Evolutionary conservation across 53 echinoderm and acorn worm species (phyloP).

Genomic region (Glandiceps talaboti): DNA sequence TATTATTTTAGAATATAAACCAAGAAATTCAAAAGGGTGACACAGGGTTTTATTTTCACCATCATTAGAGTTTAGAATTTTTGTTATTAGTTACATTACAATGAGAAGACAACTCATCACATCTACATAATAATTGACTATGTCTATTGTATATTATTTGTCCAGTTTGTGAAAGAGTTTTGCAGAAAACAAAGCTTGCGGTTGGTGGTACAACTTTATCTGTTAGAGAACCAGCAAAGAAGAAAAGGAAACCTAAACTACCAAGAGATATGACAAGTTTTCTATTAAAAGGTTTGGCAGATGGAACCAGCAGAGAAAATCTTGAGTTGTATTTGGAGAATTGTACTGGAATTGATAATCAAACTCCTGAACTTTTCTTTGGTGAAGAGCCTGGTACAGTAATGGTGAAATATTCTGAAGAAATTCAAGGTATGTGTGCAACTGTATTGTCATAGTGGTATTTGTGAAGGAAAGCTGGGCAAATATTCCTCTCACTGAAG

Average conservation of each 20-base stretch:
- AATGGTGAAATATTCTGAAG: neutral
- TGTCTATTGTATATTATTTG: too few relatives aligned
- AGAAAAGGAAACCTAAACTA: neutral
- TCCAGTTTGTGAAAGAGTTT: too few relatives aligned
- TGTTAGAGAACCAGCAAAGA: conserved; percentile 6
- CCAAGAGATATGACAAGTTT: neutral
- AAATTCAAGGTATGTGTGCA: neutral
- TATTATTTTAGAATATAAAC: too few relatives aligned
- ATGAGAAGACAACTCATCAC: too few relatives aligned
- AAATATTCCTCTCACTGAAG: neutral
- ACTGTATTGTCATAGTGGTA: too few relatives aligned
- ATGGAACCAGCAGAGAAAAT: neutral
- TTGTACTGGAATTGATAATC: neutral
- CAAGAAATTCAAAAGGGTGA: too few relatives aligned
- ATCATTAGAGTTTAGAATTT: too few relatives aligned
- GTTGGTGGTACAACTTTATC: too few relatives aligned
- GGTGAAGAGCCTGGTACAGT: neutral
- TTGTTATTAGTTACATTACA: too few relatives aligned
- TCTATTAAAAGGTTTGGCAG: neutral
- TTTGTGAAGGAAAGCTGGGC: neutral
- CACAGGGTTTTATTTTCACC: too few relatives aligned
- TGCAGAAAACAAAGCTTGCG: too few relatives aligned
- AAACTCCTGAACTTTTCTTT: neutral
- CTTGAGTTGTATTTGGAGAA: neutral
- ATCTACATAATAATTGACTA: too few relatives aligned